Evolutionary conservation across 1,140 invertebrate species (phyloP).

Genomic region (Wasmannia auropunctata): DNA sequence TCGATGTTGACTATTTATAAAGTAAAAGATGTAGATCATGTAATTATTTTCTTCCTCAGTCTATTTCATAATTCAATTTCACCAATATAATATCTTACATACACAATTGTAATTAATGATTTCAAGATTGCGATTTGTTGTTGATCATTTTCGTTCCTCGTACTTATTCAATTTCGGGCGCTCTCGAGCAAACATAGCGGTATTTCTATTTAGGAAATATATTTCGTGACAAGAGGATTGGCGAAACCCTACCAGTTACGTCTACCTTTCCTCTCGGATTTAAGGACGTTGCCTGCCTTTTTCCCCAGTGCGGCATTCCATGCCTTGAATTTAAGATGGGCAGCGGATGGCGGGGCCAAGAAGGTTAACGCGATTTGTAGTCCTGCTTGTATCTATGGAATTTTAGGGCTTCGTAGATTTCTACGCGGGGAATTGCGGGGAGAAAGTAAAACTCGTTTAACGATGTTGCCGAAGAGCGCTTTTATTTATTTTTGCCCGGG

Average conservation of each 20-base stretch:
- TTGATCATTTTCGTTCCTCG: background rate
- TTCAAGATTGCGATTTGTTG: background rate
- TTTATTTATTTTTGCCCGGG: constrained; percentile 46
- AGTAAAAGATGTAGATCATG: background rate
- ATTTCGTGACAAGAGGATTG: constrained; percentile 48
- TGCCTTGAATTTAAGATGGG: constrained; percentile 59
- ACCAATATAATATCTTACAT: background rate
- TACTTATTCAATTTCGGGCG: background rate
- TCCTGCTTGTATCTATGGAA: constrained; percentile 52
- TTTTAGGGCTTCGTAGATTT: constrained; percentile 51
- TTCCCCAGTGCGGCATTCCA: constrained; percentile 54
- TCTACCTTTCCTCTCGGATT: constrained; percentile 17
- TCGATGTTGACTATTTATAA: background rate
- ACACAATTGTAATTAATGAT: background rate
- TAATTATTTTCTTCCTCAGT: background rate
- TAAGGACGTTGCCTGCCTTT: constrained; percentile 51
- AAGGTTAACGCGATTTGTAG: constrained; percentile 56
- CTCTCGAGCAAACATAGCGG: background rate
- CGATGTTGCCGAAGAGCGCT: constrained; percentile 27
- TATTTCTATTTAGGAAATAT: constrained; percentile 36
- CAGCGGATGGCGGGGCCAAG: constrained; percentile 29
- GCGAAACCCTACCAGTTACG: background rate
- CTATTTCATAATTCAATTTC: background rate
- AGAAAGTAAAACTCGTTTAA: constrained; percentile 31
- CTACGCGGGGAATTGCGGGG: constrained; percentile 23